phyloP scores from a whole-genome alignment of 2,797 vertebrate genomes.

The Streptopelia turtur region DNA sequence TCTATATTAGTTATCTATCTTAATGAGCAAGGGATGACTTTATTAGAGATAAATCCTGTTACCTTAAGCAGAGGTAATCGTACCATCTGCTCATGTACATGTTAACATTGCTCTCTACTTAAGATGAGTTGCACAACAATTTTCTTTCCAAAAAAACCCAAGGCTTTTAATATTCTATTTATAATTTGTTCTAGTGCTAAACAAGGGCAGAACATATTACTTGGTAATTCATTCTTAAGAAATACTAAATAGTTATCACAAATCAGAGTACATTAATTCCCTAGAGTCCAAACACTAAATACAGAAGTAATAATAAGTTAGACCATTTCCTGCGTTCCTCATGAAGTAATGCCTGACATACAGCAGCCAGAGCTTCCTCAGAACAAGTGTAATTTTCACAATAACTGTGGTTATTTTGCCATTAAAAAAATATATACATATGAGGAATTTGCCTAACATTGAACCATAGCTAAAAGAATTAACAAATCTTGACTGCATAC shows the following conservation, averaged over 20 bases:
- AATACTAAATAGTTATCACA: neutral
- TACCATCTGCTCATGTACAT: constrained; percentile 3
- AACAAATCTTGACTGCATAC: neutral
- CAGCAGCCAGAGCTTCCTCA: neutral
- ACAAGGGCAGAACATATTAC: neutral
- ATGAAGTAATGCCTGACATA: neutral
- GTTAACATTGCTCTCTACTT: neutral
- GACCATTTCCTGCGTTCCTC: constrained; percentile 40
- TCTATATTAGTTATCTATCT: neutral
- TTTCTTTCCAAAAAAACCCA: neutral
- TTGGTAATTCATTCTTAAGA: neutral
- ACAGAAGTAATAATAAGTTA: constrained; percentile 42
- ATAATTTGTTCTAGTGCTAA: neutral
- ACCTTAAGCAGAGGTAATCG: constrained; percentile 15
- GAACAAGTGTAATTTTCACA: constrained; percentile 34
- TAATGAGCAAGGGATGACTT: neutral
- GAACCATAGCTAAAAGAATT: neutral
- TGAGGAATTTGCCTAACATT: neutral
- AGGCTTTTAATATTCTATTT: neutral
- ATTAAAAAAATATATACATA: neutral
- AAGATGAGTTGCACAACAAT: neutral
- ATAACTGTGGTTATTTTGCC: neutral
- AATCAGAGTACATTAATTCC: neutral
- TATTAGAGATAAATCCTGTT: neutral
- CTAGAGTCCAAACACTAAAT: constrained; percentile 39